phyloP scores from a whole-genome alignment of 2,888 invertebrate genomes.

The Nomada flava region DNA sequence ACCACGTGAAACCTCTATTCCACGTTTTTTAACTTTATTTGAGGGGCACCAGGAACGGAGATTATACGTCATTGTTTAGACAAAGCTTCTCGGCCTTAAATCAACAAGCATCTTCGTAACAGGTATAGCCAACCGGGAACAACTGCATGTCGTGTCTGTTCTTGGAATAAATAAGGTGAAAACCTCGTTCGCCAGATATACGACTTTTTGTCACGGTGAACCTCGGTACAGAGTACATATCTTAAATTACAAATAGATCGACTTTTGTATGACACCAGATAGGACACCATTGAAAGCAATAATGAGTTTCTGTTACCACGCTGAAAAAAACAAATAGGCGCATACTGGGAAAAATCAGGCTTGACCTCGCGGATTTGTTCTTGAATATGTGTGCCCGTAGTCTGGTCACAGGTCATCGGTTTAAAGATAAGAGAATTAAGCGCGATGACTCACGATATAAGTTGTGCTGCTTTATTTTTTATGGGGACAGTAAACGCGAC shows the following conservation, averaged over 20 bases:
- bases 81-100: conserved; percentile 40
- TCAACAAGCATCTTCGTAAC: conserved; percentile 1
- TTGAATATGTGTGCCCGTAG: conserved; percentile 6
- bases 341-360: not conserved
- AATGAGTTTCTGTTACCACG: too few relatives aligned
- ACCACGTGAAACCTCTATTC: conserved; percentile 27
- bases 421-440: conserved; percentile 46
- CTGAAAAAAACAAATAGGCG: too few relatives aligned
- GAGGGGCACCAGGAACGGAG: conserved; percentile 1
- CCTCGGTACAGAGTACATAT: too few relatives aligned
- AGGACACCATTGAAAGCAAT: too few relatives aligned
- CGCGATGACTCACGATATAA: conserved; percentile 36
- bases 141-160: too few relatives aligned
- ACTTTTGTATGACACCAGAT: not conserved
- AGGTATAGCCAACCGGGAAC: conserved; percentile 6
- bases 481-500: conserved; percentile 2
- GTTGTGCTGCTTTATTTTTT: conserved; percentile 23
- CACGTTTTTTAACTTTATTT: conserved; percentile 39
- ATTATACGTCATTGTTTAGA: conserved; percentile 49
- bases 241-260: not conserved
- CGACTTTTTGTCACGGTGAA: too few relatives aligned
- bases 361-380: not conserved
- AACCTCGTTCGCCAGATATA: too few relatives aligned
- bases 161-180: too few relatives aligned
- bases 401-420: conserved; percentile 4